Evolutionary conservation across 2,113 vertebrate genomes (phyloP), one percentile per base, ranked within the genome.

Genomic region (Paradoxurus hermaphroditus): DNA sequence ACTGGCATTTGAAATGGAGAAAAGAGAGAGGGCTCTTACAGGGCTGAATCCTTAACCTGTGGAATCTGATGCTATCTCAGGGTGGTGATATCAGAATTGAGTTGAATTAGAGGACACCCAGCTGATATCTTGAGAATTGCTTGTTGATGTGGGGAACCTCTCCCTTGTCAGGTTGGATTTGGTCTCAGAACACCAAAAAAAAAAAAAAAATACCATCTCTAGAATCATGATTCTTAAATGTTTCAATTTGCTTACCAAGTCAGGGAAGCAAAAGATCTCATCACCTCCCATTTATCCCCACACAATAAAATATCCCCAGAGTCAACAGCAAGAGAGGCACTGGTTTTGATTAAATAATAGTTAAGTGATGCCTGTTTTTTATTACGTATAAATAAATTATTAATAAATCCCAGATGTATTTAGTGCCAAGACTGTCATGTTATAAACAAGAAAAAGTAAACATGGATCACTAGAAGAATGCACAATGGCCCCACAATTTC

Each of bases 401-500:
- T 87, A 53, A 79, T 88, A 62, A n/a, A 53, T 72, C 10, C 36
- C 44, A 81, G 34, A 95, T 75, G 11, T 5, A 67, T 73, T 44
- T 84, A 72, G 51, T 41, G 89, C 19, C 23, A 94, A 88, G 53
- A 86, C 27, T 56, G 23, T 92, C 31, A 68, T 62, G 21, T 68
- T 53, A 78, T 56, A 90, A 95, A 77, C 16, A 49, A 36, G 46
- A 75, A 94, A 96, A 91, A 79, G 27, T 62, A 93, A 95, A 67
- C 46, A 63, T 29, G 19, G 39, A 68, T 63, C 44, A 46, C 62
- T 70, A 19, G 23, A 53, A 65, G n/a, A 72, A 59, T n/a, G 70
- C 44, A 78, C 3, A 36, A 7, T 92, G 84, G 59, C 15, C 44
- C n/a, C 10, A 25, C 16, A 75, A 29, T 62, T 92, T 86, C 39